Evolutionary conservation across 1,140 invertebrate genomes (phyloP).

Genomic region (Apis mellifera): DNA sequence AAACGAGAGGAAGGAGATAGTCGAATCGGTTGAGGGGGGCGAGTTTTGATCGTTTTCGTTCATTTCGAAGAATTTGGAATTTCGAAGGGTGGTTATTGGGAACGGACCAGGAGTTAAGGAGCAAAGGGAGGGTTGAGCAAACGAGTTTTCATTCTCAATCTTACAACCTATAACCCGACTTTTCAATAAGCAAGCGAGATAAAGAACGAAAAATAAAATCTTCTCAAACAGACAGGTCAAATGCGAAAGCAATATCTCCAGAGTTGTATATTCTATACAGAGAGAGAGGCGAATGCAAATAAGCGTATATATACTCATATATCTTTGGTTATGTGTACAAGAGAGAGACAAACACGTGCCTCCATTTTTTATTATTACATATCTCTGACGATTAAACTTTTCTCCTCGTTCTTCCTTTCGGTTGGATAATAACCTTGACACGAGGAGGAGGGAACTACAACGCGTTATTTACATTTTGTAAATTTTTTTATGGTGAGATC

Average conservation of each 20-base stretch:
- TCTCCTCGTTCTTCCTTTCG: slow-evolving; percentile 38
- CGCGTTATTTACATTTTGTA: slow-evolving; percentile 45
- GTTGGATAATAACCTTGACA: slow-evolving; percentile 48
- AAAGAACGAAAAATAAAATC: neutral
- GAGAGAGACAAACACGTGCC: slow-evolving; percentile 9
- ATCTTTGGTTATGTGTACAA: neutral
- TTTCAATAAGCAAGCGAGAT: neutral
- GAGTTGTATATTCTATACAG: slow-evolving; percentile 16
- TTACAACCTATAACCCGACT: neutral
- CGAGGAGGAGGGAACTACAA: neutral
- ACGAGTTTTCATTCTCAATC: too few relatives aligned
- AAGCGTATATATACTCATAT: neutral
- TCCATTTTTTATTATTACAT: slow-evolving; percentile 1
- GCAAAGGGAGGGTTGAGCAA: too few relatives aligned
- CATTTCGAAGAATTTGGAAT: neutral
- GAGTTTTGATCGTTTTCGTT: slow-evolving; percentile 3
- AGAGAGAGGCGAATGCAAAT: neutral
- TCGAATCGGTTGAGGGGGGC: neutral
- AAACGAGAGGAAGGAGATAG: neutral
- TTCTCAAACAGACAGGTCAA: slow-evolving; percentile 2
- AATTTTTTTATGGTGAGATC: too few relatives aligned
- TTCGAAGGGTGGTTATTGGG: neutral
- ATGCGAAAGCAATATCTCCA: slow-evolving; percentile 19
- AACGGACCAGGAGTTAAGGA: neutral
- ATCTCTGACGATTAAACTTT: slow-evolving; percentile 64